Percentiles rank a stretch among this genome's conserved stretches.
Conservation (phyloP, 2,797 vertebrate genomes). For the Selene dorsalis region DNA sequence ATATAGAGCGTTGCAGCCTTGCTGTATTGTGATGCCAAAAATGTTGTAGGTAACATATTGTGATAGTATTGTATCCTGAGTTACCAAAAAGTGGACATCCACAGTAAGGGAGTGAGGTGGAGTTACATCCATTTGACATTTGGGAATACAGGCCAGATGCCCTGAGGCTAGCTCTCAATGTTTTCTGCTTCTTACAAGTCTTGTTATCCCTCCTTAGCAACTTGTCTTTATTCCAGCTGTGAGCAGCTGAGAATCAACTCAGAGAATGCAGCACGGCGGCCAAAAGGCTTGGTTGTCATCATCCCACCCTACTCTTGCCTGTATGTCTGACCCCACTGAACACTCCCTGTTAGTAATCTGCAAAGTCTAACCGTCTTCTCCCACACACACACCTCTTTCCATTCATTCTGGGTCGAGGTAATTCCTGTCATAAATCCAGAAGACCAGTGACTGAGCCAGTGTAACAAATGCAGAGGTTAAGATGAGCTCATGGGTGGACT, state of each 20-base stretch:
- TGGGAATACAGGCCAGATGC: background rate
- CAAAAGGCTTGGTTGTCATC: slow-evolving; percentile 41
- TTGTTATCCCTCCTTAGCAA: slow-evolving; percentile 9
- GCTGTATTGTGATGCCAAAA: too few relatives aligned
- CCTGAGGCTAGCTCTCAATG: background rate
- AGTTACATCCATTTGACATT: background rate
- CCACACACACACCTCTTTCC: slow-evolving; percentile 46
- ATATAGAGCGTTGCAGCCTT: too few relatives aligned
- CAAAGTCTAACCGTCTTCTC: slow-evolving; percentile 35
- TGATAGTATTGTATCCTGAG: too few relatives aligned
- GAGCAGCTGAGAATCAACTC: slow-evolving; percentile 38
- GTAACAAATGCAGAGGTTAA: slow-evolving; percentile 42
- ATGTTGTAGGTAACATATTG: too few relatives aligned
- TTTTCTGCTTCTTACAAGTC: background rate
- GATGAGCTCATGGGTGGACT: slow-evolving; percentile 31
- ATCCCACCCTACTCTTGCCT: slow-evolving; percentile 32
- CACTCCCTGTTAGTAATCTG: slow-evolving; percentile 52
- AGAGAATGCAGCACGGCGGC: slow-evolving; percentile 35
- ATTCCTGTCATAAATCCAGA: slow-evolving; percentile 60
- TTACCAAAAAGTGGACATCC: background rate
- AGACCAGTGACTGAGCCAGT: slow-evolving; percentile 31
- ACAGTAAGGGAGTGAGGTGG: background rate
- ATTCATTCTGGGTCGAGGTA: slow-evolving; percentile 40
- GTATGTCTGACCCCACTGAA: slow-evolving; percentile 34
- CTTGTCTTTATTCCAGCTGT: slow-evolving; percentile 35